Percentiles rank a stretch among this genome's conserved stretches.
Conservation (phyloP, 2,113 vertebrate genomes). For the Catharus bicknelli region DNA sequence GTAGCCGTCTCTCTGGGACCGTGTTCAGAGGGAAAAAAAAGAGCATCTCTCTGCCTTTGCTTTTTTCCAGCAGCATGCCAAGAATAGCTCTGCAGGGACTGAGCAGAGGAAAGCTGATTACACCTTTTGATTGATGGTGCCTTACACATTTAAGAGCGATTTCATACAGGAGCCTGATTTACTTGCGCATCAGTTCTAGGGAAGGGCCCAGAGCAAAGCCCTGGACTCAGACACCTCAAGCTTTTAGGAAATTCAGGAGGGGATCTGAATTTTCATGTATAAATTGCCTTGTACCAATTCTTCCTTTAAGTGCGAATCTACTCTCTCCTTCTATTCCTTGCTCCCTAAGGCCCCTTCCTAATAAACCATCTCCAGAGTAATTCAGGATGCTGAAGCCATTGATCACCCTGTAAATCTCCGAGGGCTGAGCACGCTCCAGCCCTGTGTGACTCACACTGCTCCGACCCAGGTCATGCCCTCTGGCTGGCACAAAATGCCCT, state of each 20-base stretch:
- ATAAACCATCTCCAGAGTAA: slow-evolving; percentile 70
- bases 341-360: slow-evolving; percentile 67
- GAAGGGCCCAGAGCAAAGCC: background rate
- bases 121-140: slow-evolving; percentile 52
- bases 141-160: slow-evolving; percentile 33
- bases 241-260: slow-evolving; percentile 2
- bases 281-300: background rate
- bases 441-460: background rate
- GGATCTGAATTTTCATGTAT: slow-evolving; percentile 23
- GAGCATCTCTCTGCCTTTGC: slow-evolving; percentile 8
- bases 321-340: slow-evolving; percentile 59
- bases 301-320: slow-evolving; percentile 35
- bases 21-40: background rate
- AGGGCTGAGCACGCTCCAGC: slow-evolving; percentile 37
- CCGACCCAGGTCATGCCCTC: background rate
- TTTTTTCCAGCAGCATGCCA: slow-evolving; percentile 19
- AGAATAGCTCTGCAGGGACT: slow-evolving; percentile 55
- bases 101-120: slow-evolving; percentile 47
- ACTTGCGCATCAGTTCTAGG: background rate
- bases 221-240: background rate
- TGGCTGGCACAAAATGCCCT: slow-evolving; percentile 21
- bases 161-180: slow-evolving; percentile 45
- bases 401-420: slow-evolving; percentile 61
- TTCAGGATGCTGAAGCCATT: slow-evolving; percentile 65
- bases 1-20: background rate